A percentile compares a stretch with the other conserved stretches of the same genome.
Evolutionary conservation across 2,113 vertebrate species (phyloP).

Genomic region (Cairina moschata): DNA sequence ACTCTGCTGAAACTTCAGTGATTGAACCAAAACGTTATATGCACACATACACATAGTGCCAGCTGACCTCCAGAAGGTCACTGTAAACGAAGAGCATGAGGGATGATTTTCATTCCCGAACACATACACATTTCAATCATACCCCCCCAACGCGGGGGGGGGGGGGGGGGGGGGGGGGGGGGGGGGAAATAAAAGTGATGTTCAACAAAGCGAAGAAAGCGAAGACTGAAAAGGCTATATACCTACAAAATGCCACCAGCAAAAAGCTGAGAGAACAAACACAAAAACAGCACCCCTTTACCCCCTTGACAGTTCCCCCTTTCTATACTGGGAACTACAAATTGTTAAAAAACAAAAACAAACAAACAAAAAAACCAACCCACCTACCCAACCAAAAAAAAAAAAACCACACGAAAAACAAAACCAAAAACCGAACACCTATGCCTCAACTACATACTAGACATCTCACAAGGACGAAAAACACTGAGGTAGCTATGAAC

Average conservation of each 20-base stretch:
- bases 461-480: not conserved
- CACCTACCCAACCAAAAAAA: too few relatives aligned
- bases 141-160: too few relatives aligned
- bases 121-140: not conserved
- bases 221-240: not conserved
- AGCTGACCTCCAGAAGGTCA: not conserved
- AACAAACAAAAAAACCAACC: too few relatives aligned
- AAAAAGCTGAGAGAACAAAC: not conserved
- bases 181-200: not conserved
- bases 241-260: not conserved
- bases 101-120: not conserved
- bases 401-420: not conserved
- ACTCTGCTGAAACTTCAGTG: not conserved
- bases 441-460: not conserved
- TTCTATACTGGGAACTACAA: not conserved
- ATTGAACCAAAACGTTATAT: not conserved
- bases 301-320: fast-evolving
- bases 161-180: too few relatives aligned
- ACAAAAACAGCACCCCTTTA: not conserved
- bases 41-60: not conserved
- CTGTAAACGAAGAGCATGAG: not conserved
- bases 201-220: not conserved
- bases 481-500: not conserved
- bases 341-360: not conserved
- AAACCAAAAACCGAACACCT: not conserved